Evolutionary conservation across 2,888 invertebrate species (phyloP).

Genomic region (Drosophila barbarae): DNA sequence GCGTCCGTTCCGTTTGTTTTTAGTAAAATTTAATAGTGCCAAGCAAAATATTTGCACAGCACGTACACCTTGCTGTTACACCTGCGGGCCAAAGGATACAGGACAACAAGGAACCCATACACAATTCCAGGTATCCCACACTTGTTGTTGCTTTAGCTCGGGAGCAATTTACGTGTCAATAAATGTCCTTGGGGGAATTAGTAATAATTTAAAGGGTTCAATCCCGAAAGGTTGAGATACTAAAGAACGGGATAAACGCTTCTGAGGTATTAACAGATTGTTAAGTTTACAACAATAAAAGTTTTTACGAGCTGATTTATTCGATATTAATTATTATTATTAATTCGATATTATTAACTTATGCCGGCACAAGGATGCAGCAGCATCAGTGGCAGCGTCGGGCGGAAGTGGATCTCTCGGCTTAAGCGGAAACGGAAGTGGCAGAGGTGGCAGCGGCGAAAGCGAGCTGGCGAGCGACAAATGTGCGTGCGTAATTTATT

Average conservation of each 20-base stretch:
- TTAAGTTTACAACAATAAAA: slow-evolving; percentile 7
- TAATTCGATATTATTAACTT: slow-evolving; percentile 50
- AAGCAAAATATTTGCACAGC: slow-evolving; percentile 72
- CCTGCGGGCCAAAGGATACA: slow-evolving; percentile 50
- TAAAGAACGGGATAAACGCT: not conserved
- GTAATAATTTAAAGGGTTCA: slow-evolving; percentile 24
- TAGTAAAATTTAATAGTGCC: slow-evolving; percentile 70
- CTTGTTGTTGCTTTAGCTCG: slow-evolving; percentile 27
- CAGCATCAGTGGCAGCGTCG: not conserved
- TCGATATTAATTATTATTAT: slow-evolving; percentile 6
- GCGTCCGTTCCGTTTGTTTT: slow-evolving; percentile 49
- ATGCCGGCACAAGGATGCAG: slow-evolving; percentile 36
- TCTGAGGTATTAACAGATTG: not conserved
- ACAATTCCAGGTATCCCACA: slow-evolving; percentile 6
- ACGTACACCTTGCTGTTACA: slow-evolving; percentile 47
- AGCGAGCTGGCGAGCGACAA: slow-evolving; percentile 59
- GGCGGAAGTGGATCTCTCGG: slow-evolving; percentile 31
- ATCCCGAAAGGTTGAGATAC: slow-evolving; percentile 3
- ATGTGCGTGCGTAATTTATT: slow-evolving; percentile 68
- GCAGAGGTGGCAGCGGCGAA: slow-evolving; percentile 14
- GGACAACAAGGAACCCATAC: slow-evolving; percentile 14
- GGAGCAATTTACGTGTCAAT: slow-evolving; percentile 46
- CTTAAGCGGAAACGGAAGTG: slow-evolving; percentile 41
- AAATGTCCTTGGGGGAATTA: slow-evolving; percentile 45
- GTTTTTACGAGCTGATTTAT: not conserved